Evolutionary conservation across 2,113 vertebrate species (phyloP).

Genomic region (Epinephelus fuscoguttatus): DNA sequence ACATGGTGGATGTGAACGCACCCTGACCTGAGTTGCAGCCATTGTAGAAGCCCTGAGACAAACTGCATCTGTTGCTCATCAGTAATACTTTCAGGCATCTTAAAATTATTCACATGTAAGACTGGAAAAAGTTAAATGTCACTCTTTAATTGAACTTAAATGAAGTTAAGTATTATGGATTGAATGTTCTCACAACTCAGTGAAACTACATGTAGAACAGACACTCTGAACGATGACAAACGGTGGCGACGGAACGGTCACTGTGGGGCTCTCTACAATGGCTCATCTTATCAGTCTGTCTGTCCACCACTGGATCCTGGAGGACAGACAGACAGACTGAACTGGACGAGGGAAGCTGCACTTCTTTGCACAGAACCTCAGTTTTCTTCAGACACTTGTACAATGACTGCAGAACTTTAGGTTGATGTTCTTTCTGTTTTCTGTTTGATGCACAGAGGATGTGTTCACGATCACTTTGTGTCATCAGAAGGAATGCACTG

Average conservation of each 20-base stretch:
- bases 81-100: not conserved
- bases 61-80: not conserved
- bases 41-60: constrained; percentile 28
- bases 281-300: not conserved
- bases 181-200: not conserved
- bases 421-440: constrained; percentile 20
- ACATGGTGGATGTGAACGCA: constrained; percentile 4
- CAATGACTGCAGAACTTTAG: constrained; percentile 22
- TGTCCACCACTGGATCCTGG: not conserved
- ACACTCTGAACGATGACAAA: too few species aligned
- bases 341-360: constrained; percentile 60
- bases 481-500: constrained; percentile 60
- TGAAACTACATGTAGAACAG: not conserved
- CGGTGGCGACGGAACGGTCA: not conserved
- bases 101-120: not conserved
- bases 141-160: not conserved
- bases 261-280: not conserved
- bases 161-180: not conserved
- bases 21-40: not conserved
- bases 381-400: constrained; percentile 56
- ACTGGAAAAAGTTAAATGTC: not conserved
- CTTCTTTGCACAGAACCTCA: constrained; percentile 77
- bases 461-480: constrained; percentile 47
- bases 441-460: constrained; percentile 55
- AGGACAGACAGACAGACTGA: not conserved